Percentiles rank a stretch among this genome's conserved stretches.
Evolutionary conservation across 23 tunicate species (phyloP).

Genomic region (Styela clava): DNA sequence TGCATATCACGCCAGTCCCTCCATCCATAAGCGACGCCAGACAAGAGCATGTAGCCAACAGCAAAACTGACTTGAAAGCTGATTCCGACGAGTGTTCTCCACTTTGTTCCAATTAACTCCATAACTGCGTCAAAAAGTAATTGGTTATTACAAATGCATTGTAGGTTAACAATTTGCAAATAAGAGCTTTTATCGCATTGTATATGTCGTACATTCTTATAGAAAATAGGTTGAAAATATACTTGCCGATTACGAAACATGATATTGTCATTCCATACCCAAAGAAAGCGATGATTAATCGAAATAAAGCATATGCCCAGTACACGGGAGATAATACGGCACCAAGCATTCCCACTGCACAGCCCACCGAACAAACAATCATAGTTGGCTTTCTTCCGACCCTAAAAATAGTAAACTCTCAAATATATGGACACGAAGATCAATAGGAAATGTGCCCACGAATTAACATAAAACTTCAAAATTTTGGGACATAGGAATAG

Average conservation of each 20-base stretch:
- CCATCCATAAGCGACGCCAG: conserved; percentile 72
- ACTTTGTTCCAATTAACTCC: conserved; percentile 45
- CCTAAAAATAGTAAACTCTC: conserved; percentile 19
- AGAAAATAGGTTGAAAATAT: too few species aligned
- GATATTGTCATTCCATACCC: conserved; percentile 55
- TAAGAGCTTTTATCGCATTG: not conserved
- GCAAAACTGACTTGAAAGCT: conserved; percentile 63
- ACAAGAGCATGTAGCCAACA: conserved; percentile 75
- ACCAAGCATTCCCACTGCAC: conserved; percentile 42
- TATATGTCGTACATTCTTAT: too few species aligned
- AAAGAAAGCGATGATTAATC: conserved; percentile 50
- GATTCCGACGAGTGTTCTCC: conserved; percentile 60
- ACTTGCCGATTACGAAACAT: conserved; percentile 53
- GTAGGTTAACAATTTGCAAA: not conserved
- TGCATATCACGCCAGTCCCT: conserved; percentile 74
- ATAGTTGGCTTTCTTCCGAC: conserved; percentile 52
- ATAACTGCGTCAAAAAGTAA: conserved; percentile 37
- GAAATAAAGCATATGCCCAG: conserved; percentile 52
- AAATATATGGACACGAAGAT: too few species aligned
- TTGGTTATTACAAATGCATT: not conserved
- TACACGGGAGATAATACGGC: conserved; percentile 41
- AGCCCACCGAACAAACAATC: conserved; percentile 23
- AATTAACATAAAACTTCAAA: too few species aligned
- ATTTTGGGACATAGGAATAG: too few species aligned
- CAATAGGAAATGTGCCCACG: too few species aligned